Conservation (phyloP, 2,888 invertebrate species). For the Morpho helenor region DNA sequence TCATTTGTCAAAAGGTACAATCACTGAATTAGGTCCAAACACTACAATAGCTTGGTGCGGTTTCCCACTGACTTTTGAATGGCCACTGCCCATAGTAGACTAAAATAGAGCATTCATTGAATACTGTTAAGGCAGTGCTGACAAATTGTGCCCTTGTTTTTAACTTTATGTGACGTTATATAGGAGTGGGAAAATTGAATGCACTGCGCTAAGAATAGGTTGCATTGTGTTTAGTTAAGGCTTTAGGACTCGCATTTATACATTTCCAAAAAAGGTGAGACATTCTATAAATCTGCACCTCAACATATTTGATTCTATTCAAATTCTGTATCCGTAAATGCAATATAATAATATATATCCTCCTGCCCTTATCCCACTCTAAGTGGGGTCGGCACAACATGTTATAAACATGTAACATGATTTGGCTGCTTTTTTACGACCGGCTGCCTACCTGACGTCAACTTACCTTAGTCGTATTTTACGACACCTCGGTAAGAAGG, state of each 20-base stretch:
- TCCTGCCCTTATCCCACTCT: too few relatives aligned
- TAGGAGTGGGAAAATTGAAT: conserved; percentile 4
- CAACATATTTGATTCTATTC: too few relatives aligned
- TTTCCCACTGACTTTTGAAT: conserved; percentile 6
- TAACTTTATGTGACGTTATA: conserved; percentile 7
- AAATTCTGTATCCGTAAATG: too few relatives aligned
- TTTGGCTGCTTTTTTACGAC: too few relatives aligned
- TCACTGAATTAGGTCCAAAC: conserved; percentile 3
- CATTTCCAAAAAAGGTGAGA: too few relatives aligned
- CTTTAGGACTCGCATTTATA: neutral
- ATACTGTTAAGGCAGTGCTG: conserved; percentile 17
- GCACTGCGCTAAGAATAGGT: neutral
- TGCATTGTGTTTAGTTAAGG: conserved; percentile 6
- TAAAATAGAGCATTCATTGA: conserved; percentile 9
- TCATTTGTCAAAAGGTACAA: conserved; percentile 8
- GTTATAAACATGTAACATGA: too few relatives aligned
- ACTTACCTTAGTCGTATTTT: too few relatives aligned
- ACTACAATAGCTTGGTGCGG: conserved; percentile 2
- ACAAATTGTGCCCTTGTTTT: conserved; percentile 21
- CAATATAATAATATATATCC: too few relatives aligned
- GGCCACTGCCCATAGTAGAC: conserved; percentile 6
- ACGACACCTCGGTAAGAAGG: too few relatives aligned
- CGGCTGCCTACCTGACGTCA: too few relatives aligned
- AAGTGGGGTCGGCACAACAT: too few relatives aligned
- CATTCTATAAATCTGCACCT: too few relatives aligned